phyloP scores from a whole-genome alignment of 2,113 vertebrate genomes.

The human region GRCh38 chr18:73786001-73786500 shows the following conservation, averaged over 20 bases:
- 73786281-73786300: neutral
- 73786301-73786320: neutral
- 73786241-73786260: neutral
- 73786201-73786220: neutral
- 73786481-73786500: fast-evolving
- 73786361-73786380: neutral
- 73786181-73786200: neutral
- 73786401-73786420: neutral
- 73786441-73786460: neutral
- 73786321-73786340: neutral
- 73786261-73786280: neutral
- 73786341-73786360: neutral
- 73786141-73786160: neutral
- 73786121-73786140: neutral
- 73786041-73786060: neutral
- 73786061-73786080: neutral
- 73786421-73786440: neutral
- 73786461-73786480: neutral
- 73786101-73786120: neutral
- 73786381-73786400: neutral
- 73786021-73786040: neutral
- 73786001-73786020: neutral
- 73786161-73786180: neutral
- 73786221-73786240: neutral
- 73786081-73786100: neutral